Base-by-base conservation (phyloP, 2,113 vertebrate genomes). In the Nothobranchius kuhntae region DNA sequence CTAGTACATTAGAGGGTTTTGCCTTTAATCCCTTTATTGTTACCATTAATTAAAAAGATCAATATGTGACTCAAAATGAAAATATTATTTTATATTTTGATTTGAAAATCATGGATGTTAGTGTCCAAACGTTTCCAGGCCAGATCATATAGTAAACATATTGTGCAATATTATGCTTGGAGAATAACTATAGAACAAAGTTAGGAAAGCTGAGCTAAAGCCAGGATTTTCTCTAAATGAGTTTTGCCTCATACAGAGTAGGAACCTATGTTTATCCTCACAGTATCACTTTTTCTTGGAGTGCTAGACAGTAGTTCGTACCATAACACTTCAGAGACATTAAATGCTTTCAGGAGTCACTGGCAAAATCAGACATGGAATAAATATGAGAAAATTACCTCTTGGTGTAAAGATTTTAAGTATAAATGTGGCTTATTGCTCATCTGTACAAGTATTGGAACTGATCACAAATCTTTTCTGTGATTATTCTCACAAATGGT, bases 231-330 rank as follows among this genome's bases (percentile, higher is more conserved):
- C 51, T 61, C 26, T 59, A 72, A 77, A 45, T 69, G 68, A 47
- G 13, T 65, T 77, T 62, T 65, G 45, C 60, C 57, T 85, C 76
- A 73, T 82, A 77, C 86, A 83, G 44, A 73, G 24, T 75, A 75
- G 71, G 71, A 81, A 67, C 56, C 61, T 54, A 53, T 73, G 70
- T 82, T 82, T 71, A 80, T 64, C 38, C 38, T 81, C 40, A 63
- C 55, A 74, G 73, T 81, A 78, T 45, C 66, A 62, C n/a, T 63
- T 73, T 65, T 69, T 46, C 30, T 57, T 30, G 11, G 64, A 24
- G 57, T 54, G 56, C 73, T 60, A 47, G 14, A 61, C 45, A 55
- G 70, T 64, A 75, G 30, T 44, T 42, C 57, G 65, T 26, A 55
- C 74, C 77, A 61, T 45, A 76, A 83, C 80, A 59, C 48, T 52